phyloP scores from a whole-genome alignment of 2,888 invertebrate genomes.

The Conchocele bisecta region DNA sequence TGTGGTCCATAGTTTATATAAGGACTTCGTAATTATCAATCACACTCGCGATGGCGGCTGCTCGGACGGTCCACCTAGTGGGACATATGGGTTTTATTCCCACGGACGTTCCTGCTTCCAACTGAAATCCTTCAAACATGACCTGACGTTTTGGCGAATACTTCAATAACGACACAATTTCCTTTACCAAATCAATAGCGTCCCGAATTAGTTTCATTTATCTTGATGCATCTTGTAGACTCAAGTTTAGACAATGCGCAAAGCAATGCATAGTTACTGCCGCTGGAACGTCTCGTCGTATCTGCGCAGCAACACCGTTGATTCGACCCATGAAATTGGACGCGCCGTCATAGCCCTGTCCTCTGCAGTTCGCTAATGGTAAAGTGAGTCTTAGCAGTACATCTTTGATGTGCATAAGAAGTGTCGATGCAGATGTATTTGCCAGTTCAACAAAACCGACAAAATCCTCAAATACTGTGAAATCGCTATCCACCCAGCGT shows the following conservation, averaged over 20 bases:
- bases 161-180: constrained; percentile 41
- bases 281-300: constrained; percentile 14
- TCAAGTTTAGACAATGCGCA: constrained; percentile 41
- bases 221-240: constrained; percentile 25
- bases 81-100: constrained; percentile 36
- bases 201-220: constrained; percentile 33
- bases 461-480: no score
- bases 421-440: no score
- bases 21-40: constrained; percentile 37
- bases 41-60: constrained; percentile 19
- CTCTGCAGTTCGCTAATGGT: constrained; percentile 30
- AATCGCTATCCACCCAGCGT: no score
- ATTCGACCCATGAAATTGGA: constrained; percentile 18
- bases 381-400: constrained; percentile 13
- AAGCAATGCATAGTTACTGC: constrained; percentile 43
- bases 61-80: constrained; percentile 45
- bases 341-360: constrained; percentile 47
- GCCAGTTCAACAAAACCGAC: no score
- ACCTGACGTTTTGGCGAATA: constrained; percentile 40
- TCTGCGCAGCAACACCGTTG: constrained; percentile 31
- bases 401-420: neutral
- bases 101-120: neutral
- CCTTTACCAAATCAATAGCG: constrained; percentile 34
- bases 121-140: constrained; percentile 30
- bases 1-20: constrained; percentile 28